Percentiles rank a stretch among this genome's conserved stretches.
Conservation (phyloP, 2,797 vertebrate genomes). For the Labeo calbasu region DNA sequence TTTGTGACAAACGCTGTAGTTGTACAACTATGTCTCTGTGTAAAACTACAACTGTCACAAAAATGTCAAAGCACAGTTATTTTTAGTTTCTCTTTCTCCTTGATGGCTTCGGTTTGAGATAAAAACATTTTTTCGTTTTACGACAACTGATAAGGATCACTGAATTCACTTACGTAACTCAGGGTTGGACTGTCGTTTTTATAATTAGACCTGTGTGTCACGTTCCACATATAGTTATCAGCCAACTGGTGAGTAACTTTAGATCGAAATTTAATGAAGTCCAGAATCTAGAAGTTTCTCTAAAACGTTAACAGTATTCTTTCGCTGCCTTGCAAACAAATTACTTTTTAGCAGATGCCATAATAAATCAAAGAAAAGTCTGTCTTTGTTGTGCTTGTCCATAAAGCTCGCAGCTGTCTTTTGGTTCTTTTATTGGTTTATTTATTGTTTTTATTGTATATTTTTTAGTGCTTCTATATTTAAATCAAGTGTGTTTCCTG, state of each 20-base stretch:
- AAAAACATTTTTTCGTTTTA: not conserved
- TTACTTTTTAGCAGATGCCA: not conserved
- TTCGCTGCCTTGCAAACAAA: conserved; percentile 4
- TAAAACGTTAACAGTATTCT: not conserved
- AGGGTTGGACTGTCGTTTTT: not conserved
- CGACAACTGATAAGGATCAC: not conserved
- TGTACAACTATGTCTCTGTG: not conserved
- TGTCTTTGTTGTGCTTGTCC: not conserved
- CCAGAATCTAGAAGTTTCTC: not conserved
- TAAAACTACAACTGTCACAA: not conserved
- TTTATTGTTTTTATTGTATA: not conserved
- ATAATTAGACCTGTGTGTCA: not conserved
- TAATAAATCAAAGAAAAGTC: not conserved
- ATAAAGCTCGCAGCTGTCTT: not conserved
- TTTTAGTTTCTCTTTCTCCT: not conserved
- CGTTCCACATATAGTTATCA: not conserved
- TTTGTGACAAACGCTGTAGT: not conserved
- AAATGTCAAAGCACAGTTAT: not conserved
- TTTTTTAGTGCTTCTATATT: conserved; percentile 24
- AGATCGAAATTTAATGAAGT: not conserved
- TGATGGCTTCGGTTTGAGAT: not conserved
- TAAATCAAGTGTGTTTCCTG: conserved; percentile 23
- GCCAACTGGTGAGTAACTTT: not conserved
- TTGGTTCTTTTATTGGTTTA: not conserved
- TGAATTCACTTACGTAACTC: not conserved